These are phyloP conservation scores for Heteronetta atricapilla DNA, from an alignment of 2,113 vertebrate species.

Conservation along the genomic window DNA sequence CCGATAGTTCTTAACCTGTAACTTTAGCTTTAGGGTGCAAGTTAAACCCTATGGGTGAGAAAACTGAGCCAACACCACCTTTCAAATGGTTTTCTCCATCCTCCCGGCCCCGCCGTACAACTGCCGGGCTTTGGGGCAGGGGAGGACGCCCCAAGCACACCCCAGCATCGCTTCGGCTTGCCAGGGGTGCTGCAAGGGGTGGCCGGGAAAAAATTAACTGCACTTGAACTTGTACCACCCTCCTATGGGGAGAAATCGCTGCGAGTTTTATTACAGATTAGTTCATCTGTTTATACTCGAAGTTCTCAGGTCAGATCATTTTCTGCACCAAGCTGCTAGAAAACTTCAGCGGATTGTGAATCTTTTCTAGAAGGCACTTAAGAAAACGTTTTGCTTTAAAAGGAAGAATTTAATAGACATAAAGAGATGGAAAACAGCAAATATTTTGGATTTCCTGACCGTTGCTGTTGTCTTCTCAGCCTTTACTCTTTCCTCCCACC, in stretches of 20 bases:
- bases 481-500: not conserved
- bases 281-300: not conserved
- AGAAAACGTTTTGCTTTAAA: not conserved
- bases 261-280: not conserved
- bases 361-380: not conserved
- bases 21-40: not conserved
- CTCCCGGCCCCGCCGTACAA: not conserved
- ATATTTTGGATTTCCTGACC: not conserved
- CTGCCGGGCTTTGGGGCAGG: not conserved
- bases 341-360: not conserved
- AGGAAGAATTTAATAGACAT: not conserved
- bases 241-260: accelerated
- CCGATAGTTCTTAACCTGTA: slow-evolving; percentile 50
- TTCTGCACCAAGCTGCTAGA: not conserved
- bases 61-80: not conserved
- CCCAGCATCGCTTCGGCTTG: not conserved
- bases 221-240: not conserved
- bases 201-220: not conserved
- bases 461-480: not conserved
- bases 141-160: not conserved
- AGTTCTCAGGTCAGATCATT: not conserved
- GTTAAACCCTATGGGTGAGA: slow-evolving; percentile 38
- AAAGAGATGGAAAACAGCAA: not conserved
- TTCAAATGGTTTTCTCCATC: not conserved
- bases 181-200: not conserved